Conservation (phyloP, 2,113 vertebrate species). For the Cephalopterus ornatus region DNA sequence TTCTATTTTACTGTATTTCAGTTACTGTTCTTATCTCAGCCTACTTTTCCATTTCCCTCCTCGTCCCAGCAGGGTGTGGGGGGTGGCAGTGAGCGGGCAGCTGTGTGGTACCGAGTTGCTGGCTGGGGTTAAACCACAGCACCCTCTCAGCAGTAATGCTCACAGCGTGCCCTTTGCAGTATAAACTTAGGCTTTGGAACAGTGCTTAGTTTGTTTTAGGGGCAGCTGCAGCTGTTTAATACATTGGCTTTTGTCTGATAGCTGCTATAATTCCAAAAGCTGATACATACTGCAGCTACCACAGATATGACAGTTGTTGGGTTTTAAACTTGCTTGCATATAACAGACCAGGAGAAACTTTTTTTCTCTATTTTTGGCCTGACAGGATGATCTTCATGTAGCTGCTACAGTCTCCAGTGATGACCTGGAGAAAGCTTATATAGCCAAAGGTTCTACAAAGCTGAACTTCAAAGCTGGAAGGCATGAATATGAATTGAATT, state of each 20-base stretch:
- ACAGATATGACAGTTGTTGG: background rate
- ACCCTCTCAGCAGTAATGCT: background rate
- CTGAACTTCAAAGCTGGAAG: conserved; percentile 80
- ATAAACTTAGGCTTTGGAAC: background rate
- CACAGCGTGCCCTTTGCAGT: background rate
- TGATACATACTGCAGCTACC: background rate
- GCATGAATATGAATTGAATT: conserved; percentile 81
- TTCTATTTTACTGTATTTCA: background rate
- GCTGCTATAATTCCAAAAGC: background rate
- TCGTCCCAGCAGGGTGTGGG: background rate
- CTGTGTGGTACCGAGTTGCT: background rate
- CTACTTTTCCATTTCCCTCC: background rate
- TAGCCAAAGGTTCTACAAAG: conserved; percentile 44
- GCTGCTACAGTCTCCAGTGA: conserved; percentile 74
- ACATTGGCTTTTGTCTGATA: background rate
- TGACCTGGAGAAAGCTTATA: conserved; percentile 82
- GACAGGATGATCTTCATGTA: conserved; percentile 69
- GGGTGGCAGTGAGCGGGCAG: background rate
- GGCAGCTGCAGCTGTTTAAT: background rate
- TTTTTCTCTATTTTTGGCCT: background rate
- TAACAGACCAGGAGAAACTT: background rate
- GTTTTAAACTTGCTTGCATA: background rate
- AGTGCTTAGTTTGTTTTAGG: background rate
- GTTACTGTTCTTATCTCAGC: background rate
- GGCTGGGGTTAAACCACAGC: background rate